A percentile compares a stretch with the other conserved stretches of the same genome.
Evolutionary conservation across 2,113 vertebrate genomes (phyloP).

Genomic region (Montifringilla adamsi): DNA sequence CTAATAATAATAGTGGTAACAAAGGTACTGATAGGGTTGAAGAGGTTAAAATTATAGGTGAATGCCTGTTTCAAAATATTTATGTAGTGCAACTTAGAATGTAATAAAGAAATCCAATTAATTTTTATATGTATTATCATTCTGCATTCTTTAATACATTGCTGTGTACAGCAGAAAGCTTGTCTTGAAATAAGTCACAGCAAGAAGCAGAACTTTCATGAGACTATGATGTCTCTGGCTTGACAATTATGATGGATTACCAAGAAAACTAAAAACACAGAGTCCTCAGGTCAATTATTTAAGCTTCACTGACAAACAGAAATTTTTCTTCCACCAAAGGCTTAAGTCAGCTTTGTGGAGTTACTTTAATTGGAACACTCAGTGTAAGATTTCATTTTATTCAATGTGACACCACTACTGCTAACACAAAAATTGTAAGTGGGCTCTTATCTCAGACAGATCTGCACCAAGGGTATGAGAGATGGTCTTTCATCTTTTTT

Average conservation of each 20-base stretch:
- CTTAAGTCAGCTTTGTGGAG: not conserved
- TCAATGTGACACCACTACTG: not conserved
- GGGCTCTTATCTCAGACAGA: not conserved
- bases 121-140: not conserved
- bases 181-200: slow-evolving; percentile 31
- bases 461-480: not conserved
- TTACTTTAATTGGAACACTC: not conserved
- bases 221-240: not conserved
- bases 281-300: slow-evolving; percentile 29
- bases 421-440: not conserved
- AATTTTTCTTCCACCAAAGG: not conserved
- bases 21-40: not conserved
- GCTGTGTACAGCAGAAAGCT: slow-evolving; percentile 2
- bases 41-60: not conserved
- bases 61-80: not conserved
- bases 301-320: slow-evolving; percentile 1
- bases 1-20: not conserved
- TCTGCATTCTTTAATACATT: not conserved
- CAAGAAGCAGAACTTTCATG: slow-evolving; percentile 34
- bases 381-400: not conserved
- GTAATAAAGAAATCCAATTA: not conserved
- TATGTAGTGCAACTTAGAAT: not conserved
- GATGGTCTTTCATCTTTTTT: not conserved
- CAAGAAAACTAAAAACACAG: not conserved
- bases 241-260: not conserved